A percentile compares a stretch with the other conserved stretches of the same genome.
These are phyloP conservation scores for Saxidomus purpurata DNA, from an alignment of 1,140 invertebrate genomes.

Conservation along the genomic window DNA sequence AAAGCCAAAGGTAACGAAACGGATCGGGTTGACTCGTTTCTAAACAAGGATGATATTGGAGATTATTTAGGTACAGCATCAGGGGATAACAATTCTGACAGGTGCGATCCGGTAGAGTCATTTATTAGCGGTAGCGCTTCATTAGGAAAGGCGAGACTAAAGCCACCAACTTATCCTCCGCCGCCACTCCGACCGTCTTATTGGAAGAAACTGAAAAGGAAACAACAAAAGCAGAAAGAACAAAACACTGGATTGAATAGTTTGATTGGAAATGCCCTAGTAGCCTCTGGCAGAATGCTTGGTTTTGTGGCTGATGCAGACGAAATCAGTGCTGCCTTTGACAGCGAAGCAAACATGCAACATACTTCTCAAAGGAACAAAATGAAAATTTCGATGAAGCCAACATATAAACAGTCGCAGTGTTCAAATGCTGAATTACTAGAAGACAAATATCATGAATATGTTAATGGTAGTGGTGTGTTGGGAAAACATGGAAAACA, in stretches of 20 bases:
- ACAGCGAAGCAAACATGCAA: not conserved
- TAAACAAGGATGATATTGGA: too few relatives aligned
- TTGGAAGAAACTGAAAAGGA: not conserved
- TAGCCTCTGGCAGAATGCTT: not conserved
- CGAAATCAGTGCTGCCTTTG: not conserved
- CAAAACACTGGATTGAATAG: not conserved
- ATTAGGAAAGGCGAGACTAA: not conserved
- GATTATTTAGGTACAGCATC: too few relatives aligned
- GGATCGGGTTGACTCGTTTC: too few relatives aligned
- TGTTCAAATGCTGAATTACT: not conserved
- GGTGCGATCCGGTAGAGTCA: not conserved
- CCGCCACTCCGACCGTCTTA: not conserved
- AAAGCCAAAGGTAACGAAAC: too few relatives aligned
- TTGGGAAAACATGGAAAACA: not conserved
- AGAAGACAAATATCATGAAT: not conserved
- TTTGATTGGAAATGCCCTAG: not conserved
- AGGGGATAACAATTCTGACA: not conserved
- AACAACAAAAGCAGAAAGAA: not conserved
- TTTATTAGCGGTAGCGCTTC: not conserved
- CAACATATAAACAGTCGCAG: not conserved
- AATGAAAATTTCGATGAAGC: not conserved
- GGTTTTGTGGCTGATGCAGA: not conserved
- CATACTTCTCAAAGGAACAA: not conserved
- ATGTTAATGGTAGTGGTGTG: not conserved
- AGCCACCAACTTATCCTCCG: not conserved